Conservation (phyloP, 2,888 invertebrate genomes). For the Andrena camellia region DNA sequence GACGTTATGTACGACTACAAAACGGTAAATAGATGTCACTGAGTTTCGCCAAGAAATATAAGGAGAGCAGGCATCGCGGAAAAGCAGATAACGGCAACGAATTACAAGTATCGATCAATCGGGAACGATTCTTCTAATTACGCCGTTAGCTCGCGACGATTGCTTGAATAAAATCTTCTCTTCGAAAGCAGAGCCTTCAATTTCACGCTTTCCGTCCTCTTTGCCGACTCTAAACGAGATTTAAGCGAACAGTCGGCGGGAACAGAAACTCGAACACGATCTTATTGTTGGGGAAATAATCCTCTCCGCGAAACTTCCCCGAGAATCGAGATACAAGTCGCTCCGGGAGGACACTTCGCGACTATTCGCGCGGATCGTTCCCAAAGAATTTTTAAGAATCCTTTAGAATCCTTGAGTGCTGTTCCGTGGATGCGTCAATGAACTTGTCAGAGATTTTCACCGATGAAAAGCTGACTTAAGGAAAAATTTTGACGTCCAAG, state of each 20-base stretch:
- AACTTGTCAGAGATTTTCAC: neutral
- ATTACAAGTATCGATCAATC: neutral
- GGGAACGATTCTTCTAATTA: too few species aligned
- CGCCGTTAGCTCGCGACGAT: neutral
- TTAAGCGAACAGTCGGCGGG: slow-evolving; percentile 23
- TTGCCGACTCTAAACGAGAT: neutral
- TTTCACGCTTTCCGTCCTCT: slow-evolving; percentile 1
- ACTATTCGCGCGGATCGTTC: slow-evolving; percentile 32
- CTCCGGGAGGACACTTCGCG: slow-evolving; percentile 5
- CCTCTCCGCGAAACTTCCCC: slow-evolving; percentile 37
- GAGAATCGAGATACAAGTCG: slow-evolving; percentile 26
- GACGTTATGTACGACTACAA: neutral
- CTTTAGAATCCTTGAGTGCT: slow-evolving; percentile 6
- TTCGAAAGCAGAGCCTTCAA: neutral
- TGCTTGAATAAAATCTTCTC: neutral
- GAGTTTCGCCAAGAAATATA: neutral
- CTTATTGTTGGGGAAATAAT: slow-evolving; percentile 55
- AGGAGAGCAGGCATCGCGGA: neutral
- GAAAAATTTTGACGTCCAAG: neutral
- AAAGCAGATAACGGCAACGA: neutral
- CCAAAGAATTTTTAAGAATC: slow-evolving; percentile 35
- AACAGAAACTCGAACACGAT: slow-evolving; percentile 18
- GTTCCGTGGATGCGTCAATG: slow-evolving; percentile 1
- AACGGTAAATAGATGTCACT: neutral
- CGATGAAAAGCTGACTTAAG: slow-evolving; percentile 1